A percentile compares a stretch with the other conserved stretches of the same genome.
Conservation (phyloP, 2,888 invertebrate species). For the Sarcophaga rosellei region DNA sequence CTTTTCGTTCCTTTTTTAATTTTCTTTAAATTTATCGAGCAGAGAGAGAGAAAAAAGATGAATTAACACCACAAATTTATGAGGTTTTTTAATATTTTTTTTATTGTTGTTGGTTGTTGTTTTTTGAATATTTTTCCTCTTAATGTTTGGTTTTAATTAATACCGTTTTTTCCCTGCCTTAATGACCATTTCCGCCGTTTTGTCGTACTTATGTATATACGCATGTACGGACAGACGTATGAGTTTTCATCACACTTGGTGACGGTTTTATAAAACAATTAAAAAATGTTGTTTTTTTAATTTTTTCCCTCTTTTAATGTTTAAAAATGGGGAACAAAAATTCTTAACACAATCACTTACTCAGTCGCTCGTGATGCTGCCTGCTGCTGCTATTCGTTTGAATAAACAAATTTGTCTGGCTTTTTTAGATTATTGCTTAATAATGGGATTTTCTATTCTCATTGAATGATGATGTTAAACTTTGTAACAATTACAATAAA, state of each 20-base stretch:
- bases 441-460: background rate
- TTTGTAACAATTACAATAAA: too few species aligned
- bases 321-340: background rate
- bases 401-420: slow-evolving; percentile 22
- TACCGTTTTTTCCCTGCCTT: slow-evolving; percentile 24
- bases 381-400: background rate
- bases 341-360: background rate
- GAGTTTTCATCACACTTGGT: background rate
- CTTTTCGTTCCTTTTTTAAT: background rate
- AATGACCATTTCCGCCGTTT: slow-evolving; percentile 63
- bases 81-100: background rate
- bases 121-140: slow-evolving; percentile 29
- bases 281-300: background rate
- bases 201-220: slow-evolving; percentile 13
- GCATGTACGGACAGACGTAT: background rate
- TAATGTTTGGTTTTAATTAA: slow-evolving; percentile 64
- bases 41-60: background rate
- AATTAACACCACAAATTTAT: background rate
- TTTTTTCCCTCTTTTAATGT: background rate
- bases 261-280: background rate
- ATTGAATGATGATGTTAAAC: background rate
- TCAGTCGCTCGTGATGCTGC: background rate
- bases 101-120: too few species aligned
- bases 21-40: background rate
- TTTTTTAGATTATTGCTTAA: slow-evolving; percentile 46